Evolutionary conservation across 2,888 invertebrate genomes (phyloP).

Genomic region (Xylocampa areola): DNA sequence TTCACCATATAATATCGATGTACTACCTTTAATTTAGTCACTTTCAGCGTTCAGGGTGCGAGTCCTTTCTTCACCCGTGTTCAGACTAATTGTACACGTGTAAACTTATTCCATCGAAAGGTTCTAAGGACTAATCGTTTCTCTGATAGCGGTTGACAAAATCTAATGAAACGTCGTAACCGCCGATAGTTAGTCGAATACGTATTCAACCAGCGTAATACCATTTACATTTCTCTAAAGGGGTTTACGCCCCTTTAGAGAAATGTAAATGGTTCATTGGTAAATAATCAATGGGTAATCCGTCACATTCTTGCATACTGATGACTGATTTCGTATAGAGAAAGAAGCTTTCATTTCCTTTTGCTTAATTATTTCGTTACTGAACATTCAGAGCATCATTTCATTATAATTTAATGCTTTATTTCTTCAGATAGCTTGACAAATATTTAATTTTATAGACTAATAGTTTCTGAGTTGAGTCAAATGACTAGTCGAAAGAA

Average conservation of each 20-base stretch:
- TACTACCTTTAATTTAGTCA: too few relatives aligned
- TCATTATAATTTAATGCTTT: background rate
- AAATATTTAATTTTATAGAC: constrained; percentile 1
- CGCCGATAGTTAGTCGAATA: constrained; percentile 32
- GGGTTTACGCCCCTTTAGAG: constrained; percentile 1
- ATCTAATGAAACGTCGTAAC: constrained; percentile 15
- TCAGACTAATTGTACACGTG: too few relatives aligned
- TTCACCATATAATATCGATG: too few relatives aligned
- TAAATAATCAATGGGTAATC: constrained; percentile 34
- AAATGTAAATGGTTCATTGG: constrained; percentile 38
- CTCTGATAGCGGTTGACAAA: too few relatives aligned
- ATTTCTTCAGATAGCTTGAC: constrained; percentile 4
- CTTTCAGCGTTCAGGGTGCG: too few relatives aligned
- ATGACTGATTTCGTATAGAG: constrained; percentile 27
- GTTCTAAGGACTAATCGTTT: too few relatives aligned
- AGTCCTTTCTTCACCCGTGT: too few relatives aligned
- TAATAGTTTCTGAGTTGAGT: too few relatives aligned
- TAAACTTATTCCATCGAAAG: too few relatives aligned
- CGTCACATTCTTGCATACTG: constrained; percentile 30
- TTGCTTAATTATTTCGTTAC: constrained; percentile 7
- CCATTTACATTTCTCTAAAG: too few relatives aligned
- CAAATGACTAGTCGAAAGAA: background rate
- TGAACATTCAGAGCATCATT: background rate
- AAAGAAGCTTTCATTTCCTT: constrained; percentile 16
- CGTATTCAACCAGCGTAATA: constrained; percentile 24